phyloP scores from a whole-genome alignment of 2,113 vertebrate genomes.

The Condylura cristata region DNA sequence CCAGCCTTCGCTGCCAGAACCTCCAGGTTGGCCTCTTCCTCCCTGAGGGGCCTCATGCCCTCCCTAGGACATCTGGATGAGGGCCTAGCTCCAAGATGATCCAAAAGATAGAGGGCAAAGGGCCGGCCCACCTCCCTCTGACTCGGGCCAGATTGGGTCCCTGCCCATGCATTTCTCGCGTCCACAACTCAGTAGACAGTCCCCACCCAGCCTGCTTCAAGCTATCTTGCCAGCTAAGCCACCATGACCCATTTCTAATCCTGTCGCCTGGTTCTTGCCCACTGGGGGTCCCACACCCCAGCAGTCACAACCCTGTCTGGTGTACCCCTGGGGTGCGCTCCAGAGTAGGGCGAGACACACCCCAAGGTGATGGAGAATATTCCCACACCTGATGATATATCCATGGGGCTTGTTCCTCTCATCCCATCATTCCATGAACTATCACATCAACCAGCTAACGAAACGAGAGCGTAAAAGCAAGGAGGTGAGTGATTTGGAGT shows the following conservation, averaged over 20 bases:
- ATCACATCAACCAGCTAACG: background rate
- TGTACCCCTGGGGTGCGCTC: rapidly evolving
- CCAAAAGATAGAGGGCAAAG: background rate
- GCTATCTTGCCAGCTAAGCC: background rate
- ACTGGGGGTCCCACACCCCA: rapidly evolving
- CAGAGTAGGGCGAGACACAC: rapidly evolving
- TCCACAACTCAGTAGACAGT: background rate
- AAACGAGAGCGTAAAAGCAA: background rate
- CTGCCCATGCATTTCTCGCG: rapidly evolving
- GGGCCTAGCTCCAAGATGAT: background rate
- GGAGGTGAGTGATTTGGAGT: background rate
- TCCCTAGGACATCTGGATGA: background rate
- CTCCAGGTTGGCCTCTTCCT: background rate
- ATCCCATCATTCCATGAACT: background rate
- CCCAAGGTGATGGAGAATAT: background rate
- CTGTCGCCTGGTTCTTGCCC: background rate
- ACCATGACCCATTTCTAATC: background rate
- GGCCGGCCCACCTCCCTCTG: background rate
- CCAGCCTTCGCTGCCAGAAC: background rate
- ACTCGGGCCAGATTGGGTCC: rapidly evolving
- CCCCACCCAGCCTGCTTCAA: background rate
- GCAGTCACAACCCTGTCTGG: rapidly evolving
- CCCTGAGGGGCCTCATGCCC: background rate
- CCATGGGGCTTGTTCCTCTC: background rate
- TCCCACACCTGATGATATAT: background rate